Conservation (phyloP, 1,140 invertebrate genomes). For the Whitmania pigra region DNA sequence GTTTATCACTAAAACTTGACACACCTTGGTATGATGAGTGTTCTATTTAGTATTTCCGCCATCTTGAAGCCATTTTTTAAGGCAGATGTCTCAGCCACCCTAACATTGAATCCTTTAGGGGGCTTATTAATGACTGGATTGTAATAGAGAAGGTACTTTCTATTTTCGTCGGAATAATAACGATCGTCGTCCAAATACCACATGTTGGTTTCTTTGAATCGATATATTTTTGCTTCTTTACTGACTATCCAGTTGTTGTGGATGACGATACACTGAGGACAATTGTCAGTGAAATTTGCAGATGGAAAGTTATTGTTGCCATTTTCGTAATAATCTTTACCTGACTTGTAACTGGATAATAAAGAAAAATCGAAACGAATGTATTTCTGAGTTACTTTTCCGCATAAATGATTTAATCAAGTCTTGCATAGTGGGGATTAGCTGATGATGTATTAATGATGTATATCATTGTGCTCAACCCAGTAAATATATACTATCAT, state of each 20-base stretch:
- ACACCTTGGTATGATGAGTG: conserved; percentile 16
- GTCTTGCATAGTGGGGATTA: too few species aligned
- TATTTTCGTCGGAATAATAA: neutral
- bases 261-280: neutral
- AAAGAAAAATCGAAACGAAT: too few species aligned
- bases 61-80: conserved; percentile 10
- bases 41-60: conserved; percentile 20
- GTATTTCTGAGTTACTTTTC: too few species aligned
- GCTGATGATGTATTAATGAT: too few species aligned
- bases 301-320: neutral
- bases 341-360: neutral
- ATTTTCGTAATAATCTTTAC: neutral
- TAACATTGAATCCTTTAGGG: neutral
- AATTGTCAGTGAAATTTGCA: neutral
- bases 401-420: too few species aligned
- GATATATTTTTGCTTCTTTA: conserved; percentile 7
- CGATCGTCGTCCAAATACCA: conserved; percentile 3
- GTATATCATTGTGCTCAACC: too few species aligned
- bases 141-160: conserved; percentile 6
- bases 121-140: conserved; percentile 2
- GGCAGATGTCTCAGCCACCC: neutral
- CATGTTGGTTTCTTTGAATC: neutral
- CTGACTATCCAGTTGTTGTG: conserved; percentile 15
- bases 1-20: too few species aligned
- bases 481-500: too few species aligned